Conservation (phyloP, 2,797 vertebrate genomes). For the Phrynocephalus forsythii region DNA sequence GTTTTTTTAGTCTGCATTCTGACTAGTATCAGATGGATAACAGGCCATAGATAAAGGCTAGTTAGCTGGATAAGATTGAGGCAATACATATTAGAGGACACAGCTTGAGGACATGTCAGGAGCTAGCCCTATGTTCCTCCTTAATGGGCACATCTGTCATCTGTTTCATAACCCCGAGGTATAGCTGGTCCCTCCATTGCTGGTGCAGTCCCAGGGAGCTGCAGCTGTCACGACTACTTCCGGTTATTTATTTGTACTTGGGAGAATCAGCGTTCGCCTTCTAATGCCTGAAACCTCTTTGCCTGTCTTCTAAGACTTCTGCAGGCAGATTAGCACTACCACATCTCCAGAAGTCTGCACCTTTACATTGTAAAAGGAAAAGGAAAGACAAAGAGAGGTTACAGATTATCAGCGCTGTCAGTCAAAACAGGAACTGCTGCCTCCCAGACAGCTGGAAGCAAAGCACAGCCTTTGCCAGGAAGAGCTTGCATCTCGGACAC, state of each 20-base stretch:
- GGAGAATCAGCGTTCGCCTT: background rate
- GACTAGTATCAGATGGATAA: constrained; percentile 28
- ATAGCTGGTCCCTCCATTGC: constrained; percentile 1
- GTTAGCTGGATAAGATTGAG: constrained; percentile 29
- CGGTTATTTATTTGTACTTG: constrained; percentile 24
- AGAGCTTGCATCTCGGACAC: background rate
- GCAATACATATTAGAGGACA: constrained; percentile 7
- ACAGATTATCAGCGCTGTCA: background rate
- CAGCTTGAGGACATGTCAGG: constrained; percentile 22
- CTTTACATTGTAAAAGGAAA: constrained; percentile 5
- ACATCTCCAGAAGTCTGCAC: background rate
- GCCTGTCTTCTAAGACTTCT: background rate
- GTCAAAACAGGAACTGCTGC: constrained; percentile 1
- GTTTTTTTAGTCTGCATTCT: background rate
- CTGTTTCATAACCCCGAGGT: constrained; percentile 35
- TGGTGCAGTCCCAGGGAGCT: background rate
- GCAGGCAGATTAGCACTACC: background rate
- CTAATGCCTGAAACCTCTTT: constrained; percentile 1
- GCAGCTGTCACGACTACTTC: constrained; percentile 25
- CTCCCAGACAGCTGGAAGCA: background rate
- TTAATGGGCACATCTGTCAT: constrained; percentile 40
- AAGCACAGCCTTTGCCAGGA: background rate
- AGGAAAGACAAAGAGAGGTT: background rate
- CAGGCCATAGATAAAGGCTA: constrained; percentile 20
- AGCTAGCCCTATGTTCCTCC: background rate